Percentiles rank a stretch among this genome's conserved stretches.
Evolutionary conservation across 2,797 vertebrate species (phyloP).

Genomic region (Thunnus albacares): DNA sequence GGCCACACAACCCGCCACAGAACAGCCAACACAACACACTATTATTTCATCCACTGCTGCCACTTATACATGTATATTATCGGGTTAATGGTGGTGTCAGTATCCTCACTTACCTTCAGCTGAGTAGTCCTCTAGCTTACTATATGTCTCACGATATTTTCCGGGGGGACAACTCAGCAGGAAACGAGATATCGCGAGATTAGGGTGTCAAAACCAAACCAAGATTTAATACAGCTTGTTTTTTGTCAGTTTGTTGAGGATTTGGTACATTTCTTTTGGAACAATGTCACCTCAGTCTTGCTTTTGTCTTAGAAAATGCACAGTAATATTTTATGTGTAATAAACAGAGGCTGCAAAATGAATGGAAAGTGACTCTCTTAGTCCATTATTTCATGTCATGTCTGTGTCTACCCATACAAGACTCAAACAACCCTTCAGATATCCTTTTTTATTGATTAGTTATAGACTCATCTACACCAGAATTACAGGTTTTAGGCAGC

Average conservation of each 20-base stretch:
- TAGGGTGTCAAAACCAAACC: neutral
- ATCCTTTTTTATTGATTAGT: neutral
- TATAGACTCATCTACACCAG: neutral
- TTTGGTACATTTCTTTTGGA: neutral
- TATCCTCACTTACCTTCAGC: slow-evolving; percentile 69
- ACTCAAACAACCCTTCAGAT: neutral
- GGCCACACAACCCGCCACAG: neutral
- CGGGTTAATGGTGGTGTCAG: slow-evolving; percentile 3
- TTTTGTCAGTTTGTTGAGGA: no score
- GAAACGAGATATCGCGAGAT: slow-evolving; percentile 71
- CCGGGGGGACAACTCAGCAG: slow-evolving; percentile 34
- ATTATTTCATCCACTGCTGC: neutral
- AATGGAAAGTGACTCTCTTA: neutral
- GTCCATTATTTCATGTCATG: neutral
- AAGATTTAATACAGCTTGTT: neutral
- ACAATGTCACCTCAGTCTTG: neutral
- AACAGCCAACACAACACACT: neutral
- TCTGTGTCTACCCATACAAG: neutral
- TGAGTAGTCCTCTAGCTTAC: slow-evolving; percentile 36
- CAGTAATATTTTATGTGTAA: neutral
- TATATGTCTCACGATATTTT: slow-evolving; percentile 70
- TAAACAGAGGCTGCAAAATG: neutral
- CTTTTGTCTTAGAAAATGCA: neutral
- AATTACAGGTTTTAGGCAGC: neutral
- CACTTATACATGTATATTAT: neutral